phyloP scores from a whole-genome alignment of 2,888 invertebrate genomes.

The Hemithea aestivaria region DNA sequence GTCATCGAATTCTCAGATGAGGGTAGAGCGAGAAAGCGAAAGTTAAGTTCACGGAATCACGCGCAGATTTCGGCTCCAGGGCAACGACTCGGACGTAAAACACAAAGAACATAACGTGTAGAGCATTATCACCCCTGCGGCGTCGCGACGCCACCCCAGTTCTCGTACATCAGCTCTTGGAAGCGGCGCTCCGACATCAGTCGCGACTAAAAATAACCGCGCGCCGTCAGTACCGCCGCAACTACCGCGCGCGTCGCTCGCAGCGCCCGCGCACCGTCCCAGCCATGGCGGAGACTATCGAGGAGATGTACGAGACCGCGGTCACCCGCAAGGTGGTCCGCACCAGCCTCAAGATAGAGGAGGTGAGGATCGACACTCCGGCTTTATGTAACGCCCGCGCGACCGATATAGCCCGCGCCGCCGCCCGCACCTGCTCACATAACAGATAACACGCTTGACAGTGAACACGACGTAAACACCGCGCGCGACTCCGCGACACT shows the following conservation, averaged over 20 bases:
- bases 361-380: constrained; percentile 80
- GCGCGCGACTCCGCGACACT: constrained; percentile 21
- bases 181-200: constrained; percentile 42
- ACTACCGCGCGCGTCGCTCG: constrained; percentile 72
- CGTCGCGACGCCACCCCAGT: constrained; percentile 19
- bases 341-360: constrained; percentile 85
- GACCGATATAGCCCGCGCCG: constrained; percentile 52
- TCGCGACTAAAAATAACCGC: constrained; percentile 73
- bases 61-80: no score
- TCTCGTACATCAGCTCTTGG: constrained; percentile 16
- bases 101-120: no score
- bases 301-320: constrained; percentile 84
- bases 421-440: constrained; percentile 66
- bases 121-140: constrained; percentile 13
- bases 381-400: constrained; percentile 69
- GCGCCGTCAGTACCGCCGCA: constrained; percentile 71
- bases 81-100: neutral
- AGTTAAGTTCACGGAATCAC: no score
- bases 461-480: constrained; percentile 72
- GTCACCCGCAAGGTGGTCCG: constrained; percentile 84
- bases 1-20: no score
- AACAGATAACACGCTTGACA: constrained; percentile 71
- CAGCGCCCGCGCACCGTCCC: constrained; percentile 63
- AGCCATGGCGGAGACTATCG: constrained; percentile 84
- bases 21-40: no score